Evolutionary conservation across 2,797 vertebrate species (phyloP).

Genomic region (Craterocephalus amniculus): DNA sequence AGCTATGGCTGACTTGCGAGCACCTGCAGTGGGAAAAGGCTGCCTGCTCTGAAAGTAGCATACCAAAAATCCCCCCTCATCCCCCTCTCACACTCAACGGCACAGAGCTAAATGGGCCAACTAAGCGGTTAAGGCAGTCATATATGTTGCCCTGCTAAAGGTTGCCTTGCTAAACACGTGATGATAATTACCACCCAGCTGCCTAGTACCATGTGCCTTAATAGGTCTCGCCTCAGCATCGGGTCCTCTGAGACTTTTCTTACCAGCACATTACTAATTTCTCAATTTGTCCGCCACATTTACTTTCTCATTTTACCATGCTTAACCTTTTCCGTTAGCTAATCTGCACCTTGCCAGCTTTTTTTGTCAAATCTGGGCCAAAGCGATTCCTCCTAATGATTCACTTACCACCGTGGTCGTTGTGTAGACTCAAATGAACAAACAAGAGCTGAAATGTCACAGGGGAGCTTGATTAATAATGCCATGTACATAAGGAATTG

Average conservation of each 20-base stretch:
- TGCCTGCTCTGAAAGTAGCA: slow-evolving; percentile 28
- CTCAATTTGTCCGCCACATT: slow-evolving; percentile 82
- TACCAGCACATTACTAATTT: slow-evolving; percentile 79
- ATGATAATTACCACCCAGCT: slow-evolving; percentile 85
- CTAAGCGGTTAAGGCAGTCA: slow-evolving; percentile 74
- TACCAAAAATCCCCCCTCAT: slow-evolving; percentile 18
- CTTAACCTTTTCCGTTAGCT: slow-evolving; percentile 78
- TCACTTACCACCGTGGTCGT: slow-evolving; percentile 63
- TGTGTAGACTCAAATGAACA: slow-evolving; percentile 70
- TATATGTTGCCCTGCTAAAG: slow-evolving; percentile 76
- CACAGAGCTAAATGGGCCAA: slow-evolving; percentile 68
- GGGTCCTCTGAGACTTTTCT: slow-evolving; percentile 79
- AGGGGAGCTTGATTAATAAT: slow-evolving; percentile 69
- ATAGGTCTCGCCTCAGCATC: slow-evolving; percentile 79
- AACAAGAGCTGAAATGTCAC: slow-evolving; percentile 66
- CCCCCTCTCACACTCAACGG: slow-evolving; percentile 10
- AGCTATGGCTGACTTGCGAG: slow-evolving; percentile 36
- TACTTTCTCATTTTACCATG: slow-evolving; percentile 69
- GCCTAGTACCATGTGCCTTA: slow-evolving; percentile 81
- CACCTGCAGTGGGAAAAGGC: slow-evolving; percentile 33
- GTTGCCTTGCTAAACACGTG: slow-evolving; percentile 79
- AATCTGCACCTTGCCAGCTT: slow-evolving; percentile 70
- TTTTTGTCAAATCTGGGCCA: slow-evolving; percentile 78
- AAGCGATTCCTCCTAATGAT: slow-evolving; percentile 76
- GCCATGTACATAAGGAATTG: slow-evolving; percentile 68